Evolutionary conservation across 2,113 vertebrate genomes (phyloP).

Genomic region (Aythya baeri): DNA sequence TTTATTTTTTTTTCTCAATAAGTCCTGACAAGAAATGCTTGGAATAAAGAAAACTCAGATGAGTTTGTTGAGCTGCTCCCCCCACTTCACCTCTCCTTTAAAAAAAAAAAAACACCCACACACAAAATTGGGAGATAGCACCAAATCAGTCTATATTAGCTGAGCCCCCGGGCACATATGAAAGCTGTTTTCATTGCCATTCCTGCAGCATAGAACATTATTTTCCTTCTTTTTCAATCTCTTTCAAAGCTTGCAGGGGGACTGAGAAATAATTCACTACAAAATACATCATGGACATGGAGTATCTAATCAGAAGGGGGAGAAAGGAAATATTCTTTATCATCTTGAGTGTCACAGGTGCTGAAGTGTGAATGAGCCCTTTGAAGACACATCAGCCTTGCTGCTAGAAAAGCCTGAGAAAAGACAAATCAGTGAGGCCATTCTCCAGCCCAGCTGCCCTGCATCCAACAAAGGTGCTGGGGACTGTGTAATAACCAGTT

Average conservation of each 20-base stretch:
- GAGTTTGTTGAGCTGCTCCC: background rate
- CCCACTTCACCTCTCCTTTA: background rate
- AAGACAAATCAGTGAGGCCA: background rate
- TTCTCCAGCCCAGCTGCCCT: background rate
- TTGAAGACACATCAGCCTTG: background rate
- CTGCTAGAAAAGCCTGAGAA: background rate
- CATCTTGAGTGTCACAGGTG: background rate
- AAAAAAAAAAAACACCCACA: background rate
- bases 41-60: conserved; percentile 45
- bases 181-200: background rate
- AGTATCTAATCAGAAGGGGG: background rate
- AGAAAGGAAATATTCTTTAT: background rate
- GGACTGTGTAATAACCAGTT: background rate
- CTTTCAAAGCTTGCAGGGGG: background rate
- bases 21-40: conserved; percentile 29
- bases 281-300: background rate
- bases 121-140: background rate
- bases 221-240: background rate
- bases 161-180: background rate
- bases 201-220: background rate
- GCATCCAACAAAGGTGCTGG: background rate
- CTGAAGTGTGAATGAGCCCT: background rate
- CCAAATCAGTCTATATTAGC: background rate
- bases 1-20: background rate
- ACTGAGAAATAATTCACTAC: background rate